Percentiles rank a stretch among this genome's conserved stretches.
These are phyloP conservation scores for Agrotis exclamationis DNA, from an alignment of 2,888 invertebrate species.

Conservation along the genomic window DNA sequence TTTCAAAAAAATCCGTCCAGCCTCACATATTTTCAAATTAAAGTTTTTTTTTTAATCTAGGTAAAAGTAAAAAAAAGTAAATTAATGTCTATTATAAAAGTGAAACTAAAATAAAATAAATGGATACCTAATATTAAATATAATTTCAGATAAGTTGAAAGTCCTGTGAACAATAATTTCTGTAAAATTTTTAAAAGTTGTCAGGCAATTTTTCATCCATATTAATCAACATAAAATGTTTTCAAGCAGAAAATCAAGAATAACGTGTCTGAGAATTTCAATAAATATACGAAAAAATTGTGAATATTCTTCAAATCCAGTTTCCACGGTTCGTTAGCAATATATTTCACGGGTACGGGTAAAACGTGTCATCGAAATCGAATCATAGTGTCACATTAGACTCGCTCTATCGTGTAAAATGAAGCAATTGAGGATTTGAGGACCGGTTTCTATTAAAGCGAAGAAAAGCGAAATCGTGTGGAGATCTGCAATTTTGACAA, in stretches of 20 bases:
- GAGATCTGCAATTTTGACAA: too few species aligned
- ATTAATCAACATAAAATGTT: slow-evolving; percentile 3
- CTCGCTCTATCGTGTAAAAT: slow-evolving; percentile 47
- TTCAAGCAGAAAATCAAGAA: background rate
- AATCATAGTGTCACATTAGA: slow-evolving; percentile 46
- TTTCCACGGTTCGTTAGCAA: slow-evolving; percentile 29
- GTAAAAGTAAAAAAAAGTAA: too few species aligned
- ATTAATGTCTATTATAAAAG: too few species aligned
- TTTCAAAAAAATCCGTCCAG: too few species aligned
- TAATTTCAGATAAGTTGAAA: too few species aligned
- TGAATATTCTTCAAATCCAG: slow-evolving; percentile 16
- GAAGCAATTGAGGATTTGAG: slow-evolving; percentile 40
- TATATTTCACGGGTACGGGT: slow-evolving; percentile 34
- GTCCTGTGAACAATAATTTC: too few species aligned
- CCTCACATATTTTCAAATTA: too few species aligned
- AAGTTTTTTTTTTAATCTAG: too few species aligned
- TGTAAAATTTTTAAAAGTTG: too few species aligned
- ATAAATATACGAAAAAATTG: slow-evolving; percentile 14
- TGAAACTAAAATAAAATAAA: too few species aligned
- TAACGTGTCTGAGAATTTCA: background rate
- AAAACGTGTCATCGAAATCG: slow-evolving; percentile 31
- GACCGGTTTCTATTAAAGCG: background rate
- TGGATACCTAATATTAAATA: too few species aligned
- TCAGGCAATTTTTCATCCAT: too few species aligned
- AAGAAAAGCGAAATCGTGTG: background rate